A percentile compares a stretch with the other conserved stretches of the same genome.
These are phyloP conservation scores for Marmota flaviventris DNA, from an alignment of 2,113 vertebrate genomes.

Conservation along the genomic window DNA sequence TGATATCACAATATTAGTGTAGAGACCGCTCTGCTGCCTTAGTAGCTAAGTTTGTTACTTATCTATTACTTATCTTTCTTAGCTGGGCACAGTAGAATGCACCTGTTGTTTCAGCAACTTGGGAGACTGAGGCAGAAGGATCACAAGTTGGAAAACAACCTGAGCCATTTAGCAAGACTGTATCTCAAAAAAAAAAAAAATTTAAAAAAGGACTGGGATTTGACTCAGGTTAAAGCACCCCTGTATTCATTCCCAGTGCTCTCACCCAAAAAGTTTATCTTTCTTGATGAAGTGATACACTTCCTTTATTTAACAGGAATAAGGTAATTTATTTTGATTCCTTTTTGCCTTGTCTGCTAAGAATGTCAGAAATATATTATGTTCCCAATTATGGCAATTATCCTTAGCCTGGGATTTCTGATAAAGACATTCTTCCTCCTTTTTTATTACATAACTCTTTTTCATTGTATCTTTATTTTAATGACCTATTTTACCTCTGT, in stretches of 20 bases:
- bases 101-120: too few relatives aligned
- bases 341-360: slow-evolving; percentile 9
- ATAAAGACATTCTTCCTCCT: background rate
- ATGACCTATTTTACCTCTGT: background rate
- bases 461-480: slow-evolving; percentile 38
- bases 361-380: slow-evolving; percentile 38
- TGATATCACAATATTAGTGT: background rate
- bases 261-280: background rate
- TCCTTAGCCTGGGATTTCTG: slow-evolving; percentile 43
- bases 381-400: slow-evolving; percentile 38
- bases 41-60: background rate
- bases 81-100: too few relatives aligned
- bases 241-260: too few relatives aligned
- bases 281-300: background rate
- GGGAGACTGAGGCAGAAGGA: too few relatives aligned
- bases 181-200: too few relatives aligned
- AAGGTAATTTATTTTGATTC: slow-evolving; percentile 45
- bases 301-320: slow-evolving; percentile 44
- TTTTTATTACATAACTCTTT: slow-evolving; percentile 6
- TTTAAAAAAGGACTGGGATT: too few relatives aligned
- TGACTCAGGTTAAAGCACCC: too few relatives aligned
- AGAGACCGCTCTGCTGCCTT: background rate
- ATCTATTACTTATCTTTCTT: too few relatives aligned
- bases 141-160: too few relatives aligned
- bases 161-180: too few relatives aligned